phyloP scores from a whole-genome alignment of 2,888 invertebrate genomes.

The Catonia carolina region DNA sequence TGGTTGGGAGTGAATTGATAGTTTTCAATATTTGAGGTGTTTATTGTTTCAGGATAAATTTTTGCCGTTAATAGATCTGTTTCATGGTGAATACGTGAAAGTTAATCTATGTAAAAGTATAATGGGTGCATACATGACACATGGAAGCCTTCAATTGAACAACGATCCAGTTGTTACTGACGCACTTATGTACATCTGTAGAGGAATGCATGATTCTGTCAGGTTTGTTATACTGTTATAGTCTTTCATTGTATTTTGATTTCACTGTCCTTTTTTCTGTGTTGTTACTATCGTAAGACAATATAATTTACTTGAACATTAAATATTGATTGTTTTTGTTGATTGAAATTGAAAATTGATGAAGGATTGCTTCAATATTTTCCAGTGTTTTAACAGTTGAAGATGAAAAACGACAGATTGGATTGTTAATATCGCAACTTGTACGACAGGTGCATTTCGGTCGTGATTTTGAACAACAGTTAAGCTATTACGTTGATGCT shows the following conservation, averaged over 20 bases:
- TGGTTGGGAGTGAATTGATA: too few relatives aligned
- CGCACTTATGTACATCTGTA: constrained; percentile 80
- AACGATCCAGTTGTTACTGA: constrained; percentile 83
- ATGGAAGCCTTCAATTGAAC: constrained; percentile 45
- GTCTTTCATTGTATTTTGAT: too few relatives aligned
- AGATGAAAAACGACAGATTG: constrained; percentile 83
- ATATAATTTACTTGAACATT: too few relatives aligned
- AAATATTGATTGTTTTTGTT: too few relatives aligned
- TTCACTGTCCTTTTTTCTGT: too few relatives aligned
- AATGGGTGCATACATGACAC: constrained; percentile 45
- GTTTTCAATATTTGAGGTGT: too few relatives aligned
- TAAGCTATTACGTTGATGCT: constrained; percentile 90
- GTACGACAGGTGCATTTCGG: constrained; percentile 76
- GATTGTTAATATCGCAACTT: constrained; percentile 72
- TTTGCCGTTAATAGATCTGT: constrained; percentile 80
- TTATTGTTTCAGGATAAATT: constrained; percentile 68
- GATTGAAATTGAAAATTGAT: too few relatives aligned
- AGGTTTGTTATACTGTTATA: too few relatives aligned
- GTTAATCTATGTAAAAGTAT: constrained; percentile 80
- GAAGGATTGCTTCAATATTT: constrained; percentile 28
- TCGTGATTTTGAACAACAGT: constrained; percentile 80
- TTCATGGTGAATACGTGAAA: constrained; percentile 75
- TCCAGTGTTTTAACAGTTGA: constrained; percentile 81
- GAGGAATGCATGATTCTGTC: constrained; percentile 87
- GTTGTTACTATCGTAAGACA: too few relatives aligned